phyloP scores from a whole-genome alignment of 2,888 invertebrate genomes.

The Eupithecia dodoneata region DNA sequence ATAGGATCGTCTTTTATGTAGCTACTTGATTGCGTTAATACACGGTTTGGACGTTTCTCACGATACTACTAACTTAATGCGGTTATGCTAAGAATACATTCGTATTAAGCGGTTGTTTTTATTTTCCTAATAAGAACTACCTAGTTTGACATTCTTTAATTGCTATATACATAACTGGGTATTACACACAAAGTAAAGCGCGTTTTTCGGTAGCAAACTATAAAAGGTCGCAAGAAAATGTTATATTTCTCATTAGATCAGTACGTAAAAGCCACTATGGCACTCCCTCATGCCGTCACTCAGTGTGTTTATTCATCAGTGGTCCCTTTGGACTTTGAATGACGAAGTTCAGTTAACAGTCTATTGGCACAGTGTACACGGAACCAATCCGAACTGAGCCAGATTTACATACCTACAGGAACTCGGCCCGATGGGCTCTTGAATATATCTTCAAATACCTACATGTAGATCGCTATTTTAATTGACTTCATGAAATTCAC shows the following conservation, averaged over 20 bases:
- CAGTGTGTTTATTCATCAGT: conserved; percentile 15
- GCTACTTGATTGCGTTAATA: conserved; percentile 28
- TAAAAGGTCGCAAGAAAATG: neutral
- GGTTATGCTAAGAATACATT: conserved; percentile 17
- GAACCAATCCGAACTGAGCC: conserved; percentile 30
- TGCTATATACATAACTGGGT: neutral
- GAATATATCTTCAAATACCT: conserved; percentile 10
- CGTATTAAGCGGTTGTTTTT: neutral
- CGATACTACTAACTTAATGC: conserved; percentile 34
- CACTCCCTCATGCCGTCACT: neutral
- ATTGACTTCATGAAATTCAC: conserved; percentile 20
- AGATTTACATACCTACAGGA: conserved; percentile 57
- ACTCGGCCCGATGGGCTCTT: conserved; percentile 40
- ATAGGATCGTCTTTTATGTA: conserved; percentile 45
- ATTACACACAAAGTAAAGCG: neutral
- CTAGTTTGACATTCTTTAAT: conserved; percentile 1
- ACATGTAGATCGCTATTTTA: conserved; percentile 16
- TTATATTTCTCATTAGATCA: neutral
- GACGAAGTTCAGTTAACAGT: conserved; percentile 26
- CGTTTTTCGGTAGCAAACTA: neutral
- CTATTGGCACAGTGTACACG: conserved; percentile 25
- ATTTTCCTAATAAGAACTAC: neutral
- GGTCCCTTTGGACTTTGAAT: conserved; percentile 27
- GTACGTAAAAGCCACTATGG: neutral
- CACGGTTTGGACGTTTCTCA: conserved; percentile 38